A percentile compares a stretch with the other conserved stretches of the same genome.
These are phyloP conservation scores for Cybosia mesomella DNA, from an alignment of 2,888 invertebrate genomes.

Conservation along the genomic window DNA sequence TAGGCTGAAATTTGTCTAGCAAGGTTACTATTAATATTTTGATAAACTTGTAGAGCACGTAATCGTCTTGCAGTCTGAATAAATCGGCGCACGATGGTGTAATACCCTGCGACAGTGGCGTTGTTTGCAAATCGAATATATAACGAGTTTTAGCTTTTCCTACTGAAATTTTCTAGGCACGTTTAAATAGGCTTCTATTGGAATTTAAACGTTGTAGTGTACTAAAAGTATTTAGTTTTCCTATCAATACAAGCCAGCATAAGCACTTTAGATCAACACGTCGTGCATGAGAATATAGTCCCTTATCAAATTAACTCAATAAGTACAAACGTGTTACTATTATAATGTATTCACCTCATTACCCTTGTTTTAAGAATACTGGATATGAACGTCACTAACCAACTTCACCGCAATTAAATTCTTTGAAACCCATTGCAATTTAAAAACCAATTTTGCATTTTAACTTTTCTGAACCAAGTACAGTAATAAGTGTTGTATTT, in stretches of 20 bases:
- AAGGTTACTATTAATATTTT: slow-evolving; percentile 39
- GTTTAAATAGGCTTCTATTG: slow-evolving; percentile 45
- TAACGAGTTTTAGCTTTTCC: slow-evolving; percentile 55
- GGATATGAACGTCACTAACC: too few species aligned
- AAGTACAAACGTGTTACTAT: too few species aligned
- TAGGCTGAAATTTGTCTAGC: slow-evolving; percentile 57
- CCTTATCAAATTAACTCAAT: too few species aligned
- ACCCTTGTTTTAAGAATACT: too few species aligned
- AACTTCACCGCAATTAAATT: too few species aligned
- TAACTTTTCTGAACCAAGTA: too few species aligned
- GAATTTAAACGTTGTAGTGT: slow-evolving; percentile 19
- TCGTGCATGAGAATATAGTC: not conserved
- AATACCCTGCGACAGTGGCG: slow-evolving; percentile 57
- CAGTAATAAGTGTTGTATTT: too few species aligned
- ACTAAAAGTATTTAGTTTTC: slow-evolving; percentile 13
- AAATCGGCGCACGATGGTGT: slow-evolving; percentile 71
- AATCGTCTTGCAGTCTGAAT: slow-evolving; percentile 77
- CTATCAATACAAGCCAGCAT: slow-evolving; percentile 17
- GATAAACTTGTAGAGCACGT: slow-evolving; percentile 58
- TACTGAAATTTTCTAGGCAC: slow-evolving; percentile 47
- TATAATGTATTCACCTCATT: too few species aligned
- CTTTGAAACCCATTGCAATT: too few species aligned
- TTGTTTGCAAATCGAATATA: slow-evolving; percentile 72
- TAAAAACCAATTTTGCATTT: too few species aligned
- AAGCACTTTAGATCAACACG: slow-evolving; percentile 20